A percentile compares a stretch with the other conserved stretches of the same genome.
These are phyloP conservation scores for Yoshiicerus persimilis DNA, from an alignment of 1,140 invertebrate genomes.

Conservation along the genomic window DNA sequence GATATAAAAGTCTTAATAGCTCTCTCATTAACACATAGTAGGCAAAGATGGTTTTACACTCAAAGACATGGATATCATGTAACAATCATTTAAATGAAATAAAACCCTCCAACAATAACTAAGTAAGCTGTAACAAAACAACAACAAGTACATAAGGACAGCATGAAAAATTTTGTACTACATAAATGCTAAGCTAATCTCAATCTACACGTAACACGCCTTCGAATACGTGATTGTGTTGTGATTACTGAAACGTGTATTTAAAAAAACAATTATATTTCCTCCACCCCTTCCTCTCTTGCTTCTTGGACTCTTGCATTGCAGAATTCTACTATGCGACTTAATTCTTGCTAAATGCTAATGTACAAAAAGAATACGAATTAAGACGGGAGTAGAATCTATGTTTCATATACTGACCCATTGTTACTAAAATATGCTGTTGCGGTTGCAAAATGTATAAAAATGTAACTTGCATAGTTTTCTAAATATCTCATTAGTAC, in stretches of 20 bases:
- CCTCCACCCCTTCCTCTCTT: conserved; percentile 4
- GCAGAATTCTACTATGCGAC: background rate
- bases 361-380: background rate
- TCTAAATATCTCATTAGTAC: too few species aligned
- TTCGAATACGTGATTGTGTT: background rate
- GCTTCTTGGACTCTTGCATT: background rate
- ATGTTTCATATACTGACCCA: background rate
- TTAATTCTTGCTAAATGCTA: background rate
- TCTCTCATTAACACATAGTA: background rate
- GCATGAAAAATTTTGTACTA: background rate
- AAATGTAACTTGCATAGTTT: background rate
- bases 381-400: background rate
- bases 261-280: background rate
- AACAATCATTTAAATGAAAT: background rate
- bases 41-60: background rate
- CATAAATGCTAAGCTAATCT: background rate
- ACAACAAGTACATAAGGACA: background rate
- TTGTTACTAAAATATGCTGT: background rate
- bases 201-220: background rate
- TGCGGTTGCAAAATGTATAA: background rate
- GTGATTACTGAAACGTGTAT: background rate
- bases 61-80: background rate
- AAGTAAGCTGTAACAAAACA: background rate
- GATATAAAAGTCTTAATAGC: background rate
- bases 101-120: background rate